Base-by-base conservation (phyloP, 2,888 invertebrate species). In the Diplazon laetatorius region DNA sequence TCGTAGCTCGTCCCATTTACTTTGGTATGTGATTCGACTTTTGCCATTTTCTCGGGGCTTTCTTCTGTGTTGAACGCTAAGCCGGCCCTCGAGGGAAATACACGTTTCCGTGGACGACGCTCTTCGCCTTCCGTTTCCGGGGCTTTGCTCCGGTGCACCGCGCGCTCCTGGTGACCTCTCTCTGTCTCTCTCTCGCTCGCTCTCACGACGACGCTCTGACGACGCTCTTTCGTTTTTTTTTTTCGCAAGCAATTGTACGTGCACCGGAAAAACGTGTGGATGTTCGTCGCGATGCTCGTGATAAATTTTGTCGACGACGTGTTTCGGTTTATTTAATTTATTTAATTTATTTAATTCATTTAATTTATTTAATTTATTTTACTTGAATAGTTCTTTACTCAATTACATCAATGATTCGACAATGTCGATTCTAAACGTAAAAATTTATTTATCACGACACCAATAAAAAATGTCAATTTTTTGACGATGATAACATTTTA, bases 121-220 rank as follows among this genome's bases (percentile, higher is more conserved):
- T n/a, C n/a, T n/a, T n/a, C 74, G 76, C 69, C 77, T 77, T 80
- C 77, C 60, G 66, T 80, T 84, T 82, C 82, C 83, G 65, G 78
- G 74, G 75, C 83, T 83, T 83, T 82, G 80, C 80, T 79, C 68
- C 60, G 50, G 73, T 80, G 72, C 57, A 25, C 30, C 60, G 18
- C 44, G 12, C 30, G 42, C 35, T 18, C 57, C 22, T n/a, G 46
- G n/a, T 25, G 50, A 16, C 25, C 60, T 42, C n/a, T n/a, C n/a
- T n/a, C n/a, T n/a, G n/a, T n/a, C n/a, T n/a, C n/a, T n/a, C n/a
- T n/a, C n/a, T n/a, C n/a, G n/a, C n/a, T n/a, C n/a, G n/a, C n/a
- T n/a, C n/a, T n/a, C n/a, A n/a, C n/a, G 22, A 14, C 12, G 16
- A 9, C 25, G 12, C 50, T 18, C 10, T 48, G 63, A 57, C n/a